Base-by-base conservation (phyloP, 2,113 vertebrate genomes). In the Takifugu flavidus region DNA sequence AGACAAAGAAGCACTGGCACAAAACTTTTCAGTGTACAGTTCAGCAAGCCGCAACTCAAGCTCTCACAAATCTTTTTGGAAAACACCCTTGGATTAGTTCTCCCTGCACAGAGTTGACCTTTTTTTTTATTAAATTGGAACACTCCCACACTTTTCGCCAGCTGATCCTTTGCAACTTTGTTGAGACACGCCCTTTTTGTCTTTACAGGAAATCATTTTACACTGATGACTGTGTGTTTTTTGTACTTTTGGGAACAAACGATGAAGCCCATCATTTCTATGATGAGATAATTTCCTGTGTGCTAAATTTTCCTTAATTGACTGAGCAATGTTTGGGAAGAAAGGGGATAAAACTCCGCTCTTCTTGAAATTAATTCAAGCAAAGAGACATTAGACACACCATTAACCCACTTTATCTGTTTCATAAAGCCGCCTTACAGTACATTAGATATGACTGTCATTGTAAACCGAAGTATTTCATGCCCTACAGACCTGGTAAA, bases 401-500 rank as follows among this genome's bases (percentile, higher is more conserved):
- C 14, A 28, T 26, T 25, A 25, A n/a, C 56, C 20, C 6, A n/a
- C 53, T 29, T 51, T 4, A 3, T 53, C 44, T 14, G 13, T 53
- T 53, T 57, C 20, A 69, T 50, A 14, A 59, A 28, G 65, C 29
- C 51, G 47, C 4, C 46, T 49, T 53, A 49, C 65, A 59, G 29
- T 13, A 60, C 51, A 6, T 8, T 25, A 45, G 45, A 31, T 68
- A 61, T 51, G 58, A 68, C 65, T 64, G 77, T 71, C 80, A 75
- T 60, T 65, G 67, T 79, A 67, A 70, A 74, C 70, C 59, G 11
- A 73, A 72, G 76, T 67, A 69, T 83, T 84, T 84, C 71, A 72
- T 80, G 83, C 62, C 71, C 66, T 79, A 58, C 65, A 68, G 84
- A 75, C 73, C 72, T 52, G 61, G 87, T 88, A 88, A 87, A 86